Conservation (phyloP, 2,888 invertebrate genomes). For the Folsomia candida region DNA sequence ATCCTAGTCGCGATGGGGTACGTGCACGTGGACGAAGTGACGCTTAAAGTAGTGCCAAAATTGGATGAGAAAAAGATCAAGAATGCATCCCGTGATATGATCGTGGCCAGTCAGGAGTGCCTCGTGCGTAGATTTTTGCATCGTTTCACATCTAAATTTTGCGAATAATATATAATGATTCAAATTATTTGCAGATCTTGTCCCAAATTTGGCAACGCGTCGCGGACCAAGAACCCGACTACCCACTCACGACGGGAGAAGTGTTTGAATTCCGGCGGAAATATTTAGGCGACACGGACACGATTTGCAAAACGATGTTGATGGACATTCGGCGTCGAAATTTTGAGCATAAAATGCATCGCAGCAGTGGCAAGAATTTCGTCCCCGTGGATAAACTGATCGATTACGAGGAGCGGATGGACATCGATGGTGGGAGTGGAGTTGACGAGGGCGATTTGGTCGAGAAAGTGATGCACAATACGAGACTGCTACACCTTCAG, state of each 20-base stretch:
- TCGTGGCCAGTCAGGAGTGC: constrained; percentile 83
- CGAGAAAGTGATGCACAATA: constrained; percentile 18
- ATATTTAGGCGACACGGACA: constrained; percentile 60
- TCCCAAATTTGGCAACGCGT: constrained; percentile 72
- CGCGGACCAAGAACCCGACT: constrained; percentile 56
- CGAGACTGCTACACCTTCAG: constrained; percentile 15
- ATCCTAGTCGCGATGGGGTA: constrained; percentile 83
- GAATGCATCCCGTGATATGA: constrained; percentile 76
- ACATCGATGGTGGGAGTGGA: neutral
- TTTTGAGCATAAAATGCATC: constrained; percentile 41
- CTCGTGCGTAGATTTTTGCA: constrained; percentile 60
- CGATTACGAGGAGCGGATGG: constrained; percentile 31
- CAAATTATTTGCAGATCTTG: constrained; percentile 63
- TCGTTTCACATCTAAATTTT: constrained; percentile 9
- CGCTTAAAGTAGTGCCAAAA: constrained; percentile 30
- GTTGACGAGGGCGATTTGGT: constrained; percentile 14
- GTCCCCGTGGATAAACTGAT: constrained; percentile 38
- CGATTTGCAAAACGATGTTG: constrained; percentile 49
- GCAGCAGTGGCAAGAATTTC: constrained; percentile 14
- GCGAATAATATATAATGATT: neutral
- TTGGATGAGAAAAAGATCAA: constrained; percentile 69
- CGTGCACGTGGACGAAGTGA: constrained; percentile 55
- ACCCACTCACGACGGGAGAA: constrained; percentile 65
- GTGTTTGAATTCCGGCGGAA: constrained; percentile 65
- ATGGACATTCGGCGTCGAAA: constrained; percentile 48